These are phyloP conservation scores for Callyntrura sp. DNA, from an alignment of 2,888 invertebrate genomes.

Conservation along the genomic window DNA sequence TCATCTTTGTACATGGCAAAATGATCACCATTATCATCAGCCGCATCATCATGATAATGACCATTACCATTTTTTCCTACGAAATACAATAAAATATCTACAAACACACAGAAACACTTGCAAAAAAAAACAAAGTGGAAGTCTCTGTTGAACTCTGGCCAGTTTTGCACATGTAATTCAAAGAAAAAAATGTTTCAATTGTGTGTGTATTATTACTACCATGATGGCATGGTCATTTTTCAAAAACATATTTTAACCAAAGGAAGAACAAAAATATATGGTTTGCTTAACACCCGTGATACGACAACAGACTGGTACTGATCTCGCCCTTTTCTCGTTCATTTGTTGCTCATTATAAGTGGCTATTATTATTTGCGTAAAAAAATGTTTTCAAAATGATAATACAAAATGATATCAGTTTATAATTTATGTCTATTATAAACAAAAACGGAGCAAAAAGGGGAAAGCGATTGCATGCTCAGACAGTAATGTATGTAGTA, in stretches of 20 bases:
- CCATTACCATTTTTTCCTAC: conserved; percentile 11
- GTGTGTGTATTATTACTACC: background rate
- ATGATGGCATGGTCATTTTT: conserved; percentile 21
- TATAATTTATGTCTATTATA: conserved; percentile 24
- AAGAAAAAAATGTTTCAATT: conserved; percentile 21
- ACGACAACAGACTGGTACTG: conserved; percentile 18
- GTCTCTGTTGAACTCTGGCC: conserved; percentile 25
- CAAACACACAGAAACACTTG: background rate
- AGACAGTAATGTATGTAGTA: background rate
- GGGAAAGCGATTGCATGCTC: conserved; percentile 7
- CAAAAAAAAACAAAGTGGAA: background rate
- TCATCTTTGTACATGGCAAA: conserved; percentile 28
- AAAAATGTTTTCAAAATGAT: conserved; percentile 43
- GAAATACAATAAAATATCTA: background rate
- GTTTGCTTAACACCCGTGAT: conserved; percentile 47
- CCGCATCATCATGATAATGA: conserved; percentile 25
- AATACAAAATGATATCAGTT: conserved; percentile 26
- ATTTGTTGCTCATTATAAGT: conserved; percentile 46
- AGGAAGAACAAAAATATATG: background rate
- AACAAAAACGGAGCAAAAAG: conserved; percentile 26
- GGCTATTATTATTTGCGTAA: conserved; percentile 1
- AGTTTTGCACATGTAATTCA: conserved; percentile 37
- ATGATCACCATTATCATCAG: conserved; percentile 6
- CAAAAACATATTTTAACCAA: conserved; percentile 1
- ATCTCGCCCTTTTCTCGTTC: conserved; percentile 60